Conservation (phyloP, 2,113 vertebrate species). For the Plecotus auritus region DNA sequence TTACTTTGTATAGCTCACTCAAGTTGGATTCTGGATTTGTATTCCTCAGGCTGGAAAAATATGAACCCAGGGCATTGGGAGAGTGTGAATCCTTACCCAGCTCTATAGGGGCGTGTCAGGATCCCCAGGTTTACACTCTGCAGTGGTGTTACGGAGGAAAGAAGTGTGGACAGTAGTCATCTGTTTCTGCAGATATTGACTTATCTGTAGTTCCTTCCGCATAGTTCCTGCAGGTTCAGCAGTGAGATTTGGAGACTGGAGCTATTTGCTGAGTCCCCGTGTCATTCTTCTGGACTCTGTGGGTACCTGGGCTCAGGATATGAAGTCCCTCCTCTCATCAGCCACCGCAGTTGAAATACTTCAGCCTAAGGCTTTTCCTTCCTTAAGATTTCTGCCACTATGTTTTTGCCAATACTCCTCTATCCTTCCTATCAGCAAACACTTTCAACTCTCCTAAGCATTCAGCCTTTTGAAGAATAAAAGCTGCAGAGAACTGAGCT, state of each 20-base stretch:
- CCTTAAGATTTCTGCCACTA: background rate
- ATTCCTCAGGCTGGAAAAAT: background rate
- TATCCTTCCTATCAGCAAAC: background rate
- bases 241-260: background rate
- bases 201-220: background rate
- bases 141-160: background rate
- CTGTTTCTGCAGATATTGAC: background rate
- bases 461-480: background rate
- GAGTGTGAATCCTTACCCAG: background rate
- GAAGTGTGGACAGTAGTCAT: too few species aligned
- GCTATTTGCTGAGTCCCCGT: fast-evolving
- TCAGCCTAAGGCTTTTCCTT: background rate
- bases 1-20: background rate
- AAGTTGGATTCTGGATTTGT: background rate
- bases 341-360: background rate
- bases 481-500: background rate
- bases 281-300: background rate
- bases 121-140: background rate
- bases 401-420: background rate
- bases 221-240: background rate
- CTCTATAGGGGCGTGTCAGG: background rate
- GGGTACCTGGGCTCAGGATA: background rate
- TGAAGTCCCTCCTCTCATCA: background rate
- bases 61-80: background rate
- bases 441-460: background rate